phyloP scores from a whole-genome alignment of 64 coral and sea anemone genomes.

The Anthopleura sola region DNA sequence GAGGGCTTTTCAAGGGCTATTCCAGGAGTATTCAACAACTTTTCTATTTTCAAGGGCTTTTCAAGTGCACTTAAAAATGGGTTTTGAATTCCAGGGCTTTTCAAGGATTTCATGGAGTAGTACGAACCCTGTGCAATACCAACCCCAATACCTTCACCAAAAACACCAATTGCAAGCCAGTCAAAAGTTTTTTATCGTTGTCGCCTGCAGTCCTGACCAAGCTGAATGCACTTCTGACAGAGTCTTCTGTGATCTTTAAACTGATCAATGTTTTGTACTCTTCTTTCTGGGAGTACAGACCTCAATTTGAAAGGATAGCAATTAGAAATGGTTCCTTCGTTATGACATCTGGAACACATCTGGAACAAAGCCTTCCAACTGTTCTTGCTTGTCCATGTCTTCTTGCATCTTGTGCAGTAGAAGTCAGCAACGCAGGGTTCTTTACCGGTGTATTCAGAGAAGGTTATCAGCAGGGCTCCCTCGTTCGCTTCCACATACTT shows the following conservation, averaged over 20 bases:
- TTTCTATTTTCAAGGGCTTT: no score
- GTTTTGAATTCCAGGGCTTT: no score
- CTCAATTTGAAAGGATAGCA: constrained; percentile 59
- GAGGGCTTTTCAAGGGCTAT: no score
- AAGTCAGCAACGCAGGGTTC: constrained; percentile 53
- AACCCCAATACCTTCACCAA: no score
- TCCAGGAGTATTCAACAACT: no score
- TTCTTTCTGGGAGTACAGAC: neutral
- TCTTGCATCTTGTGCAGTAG: constrained; percentile 34
- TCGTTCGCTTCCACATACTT: constrained; percentile 27
- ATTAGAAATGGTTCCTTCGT: neutral
- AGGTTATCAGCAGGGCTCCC: constrained; percentile 49
- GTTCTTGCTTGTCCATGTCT: constrained; percentile 27
- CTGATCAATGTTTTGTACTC: no score
- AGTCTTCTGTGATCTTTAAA: constrained; percentile 14
- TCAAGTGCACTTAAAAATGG: no score
- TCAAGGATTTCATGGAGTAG: no score
- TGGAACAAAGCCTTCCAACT: constrained; percentile 30
- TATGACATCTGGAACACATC: constrained; percentile 4
- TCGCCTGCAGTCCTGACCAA: neutral
- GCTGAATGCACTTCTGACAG: neutral
- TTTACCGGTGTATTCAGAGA: constrained; percentile 22
- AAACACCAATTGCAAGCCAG: no score
- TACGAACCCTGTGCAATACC: no score
- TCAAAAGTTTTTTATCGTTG: neutral